Base-by-base conservation (phyloP, 2,888 invertebrate genomes). In the Parnassius glacialis region DNA sequence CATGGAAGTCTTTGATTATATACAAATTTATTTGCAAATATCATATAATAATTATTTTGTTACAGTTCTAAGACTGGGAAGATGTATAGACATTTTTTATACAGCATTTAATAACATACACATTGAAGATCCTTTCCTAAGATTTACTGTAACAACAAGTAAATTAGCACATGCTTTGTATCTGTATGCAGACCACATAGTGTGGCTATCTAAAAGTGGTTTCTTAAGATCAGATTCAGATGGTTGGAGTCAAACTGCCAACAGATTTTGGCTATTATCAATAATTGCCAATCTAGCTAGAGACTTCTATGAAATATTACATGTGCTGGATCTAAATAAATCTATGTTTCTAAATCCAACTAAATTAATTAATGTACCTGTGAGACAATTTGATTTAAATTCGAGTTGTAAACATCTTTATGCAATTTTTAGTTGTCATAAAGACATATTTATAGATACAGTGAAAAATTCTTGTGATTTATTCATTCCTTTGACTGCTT, bases 381-480 rank as follows among this genome's bases (percentile, higher is more conserved):
- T 75, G 10, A 73, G 68, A 62, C 72, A 74, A 53, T 73, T 80
- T 64, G 68, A 91, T 59, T 69, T 83, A 51, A 71, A 73, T 52
- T 72, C 74, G 55, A 75, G 75, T 59, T 61, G 83, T 10, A 87
- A 76, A 68, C 80, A 90, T 73, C 63, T 81, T 42, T 85, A 74
- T 63, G 72, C 78, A 64, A 59, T 90, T 51, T 66, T 87, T 9
- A 78, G 74, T 65, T 91, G 87, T 70, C 89, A 85, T 70, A 94
- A 94, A 73, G 94, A 95, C 80, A 90, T 98, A 10, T 92, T 96
- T 62, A 92, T 97, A 67, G 98, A 98, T 85, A 95, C 96, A 1
- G 76, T 96, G 7, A 97, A 97, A 82, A 98, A 98, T 90, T 85
- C 93, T 10, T 97, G 97, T 87, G 98, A 98, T 84, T 83, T 98